Percentiles rank a stretch among this genome's conserved stretches.
Conservation (phyloP, 2,888 invertebrate genomes). For the Melinaea marsaeus region DNA sequence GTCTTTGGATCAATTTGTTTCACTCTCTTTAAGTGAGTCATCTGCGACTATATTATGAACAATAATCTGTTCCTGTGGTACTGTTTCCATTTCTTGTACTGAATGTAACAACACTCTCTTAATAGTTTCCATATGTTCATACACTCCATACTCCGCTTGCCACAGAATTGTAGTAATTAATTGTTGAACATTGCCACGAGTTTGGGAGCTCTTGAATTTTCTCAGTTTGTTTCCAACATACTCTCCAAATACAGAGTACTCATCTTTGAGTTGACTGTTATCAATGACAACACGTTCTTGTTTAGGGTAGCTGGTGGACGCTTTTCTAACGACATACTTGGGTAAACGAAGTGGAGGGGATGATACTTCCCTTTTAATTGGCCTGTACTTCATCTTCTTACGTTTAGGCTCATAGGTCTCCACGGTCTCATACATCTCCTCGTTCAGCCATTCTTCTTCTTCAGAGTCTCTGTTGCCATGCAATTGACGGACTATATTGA, state of each 20-base stretch:
- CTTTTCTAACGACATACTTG: conserved; percentile 26
- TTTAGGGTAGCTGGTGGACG: conserved; percentile 22
- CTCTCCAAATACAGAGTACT: conserved; percentile 65
- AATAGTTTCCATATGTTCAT: conserved; percentile 62
- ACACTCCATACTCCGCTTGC: conserved; percentile 69
- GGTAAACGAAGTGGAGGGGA: conserved; percentile 44
- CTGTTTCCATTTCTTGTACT: conserved; percentile 39
- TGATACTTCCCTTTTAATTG: conserved; percentile 60
- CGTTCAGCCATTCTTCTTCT: conserved; percentile 71
- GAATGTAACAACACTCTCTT: conserved; percentile 58
- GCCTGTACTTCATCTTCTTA: conserved; percentile 51
- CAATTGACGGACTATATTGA: conserved; percentile 58
- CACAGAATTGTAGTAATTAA: conserved; percentile 67
- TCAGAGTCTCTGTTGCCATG: conserved; percentile 51
- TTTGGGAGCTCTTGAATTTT: conserved; percentile 54
- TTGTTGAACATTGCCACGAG: conserved; percentile 65
- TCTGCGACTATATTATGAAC: conserved; percentile 9
- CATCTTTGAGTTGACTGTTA: conserved; percentile 47
- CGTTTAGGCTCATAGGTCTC: conserved; percentile 54
- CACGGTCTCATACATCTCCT: conserved; percentile 54
- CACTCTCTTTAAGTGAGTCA: conserved; percentile 8
- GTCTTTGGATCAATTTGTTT: conserved; percentile 24
- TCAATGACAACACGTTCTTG: conserved; percentile 41
- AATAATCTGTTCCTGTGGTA: conserved; percentile 28
- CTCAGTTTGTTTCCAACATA: conserved; percentile 68